A percentile compares a stretch with the other conserved stretches of the same genome.
Conservation (phyloP, 1,140 invertebrate species). For the Pararge aegeria region DNA sequence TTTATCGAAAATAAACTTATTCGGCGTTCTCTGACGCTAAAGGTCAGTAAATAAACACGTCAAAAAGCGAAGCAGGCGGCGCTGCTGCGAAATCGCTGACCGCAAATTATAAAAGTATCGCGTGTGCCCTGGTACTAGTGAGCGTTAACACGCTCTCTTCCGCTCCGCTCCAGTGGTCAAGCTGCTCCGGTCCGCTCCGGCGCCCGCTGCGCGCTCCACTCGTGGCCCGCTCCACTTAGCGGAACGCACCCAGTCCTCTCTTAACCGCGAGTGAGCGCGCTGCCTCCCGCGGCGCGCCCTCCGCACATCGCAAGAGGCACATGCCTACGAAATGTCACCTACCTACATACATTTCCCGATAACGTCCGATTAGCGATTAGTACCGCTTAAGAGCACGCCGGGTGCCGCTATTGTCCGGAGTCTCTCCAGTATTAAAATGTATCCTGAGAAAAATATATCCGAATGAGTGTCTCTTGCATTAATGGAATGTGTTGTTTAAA, state of each 20-base stretch:
- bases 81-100: too few relatives aligned
- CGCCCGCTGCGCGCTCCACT: conserved; percentile 22
- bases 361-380: conserved; percentile 60
- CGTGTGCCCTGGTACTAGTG: too few relatives aligned
- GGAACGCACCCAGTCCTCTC: conserved; percentile 60
- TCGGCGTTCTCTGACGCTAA: too few relatives aligned
- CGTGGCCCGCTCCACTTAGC: conserved; percentile 27
- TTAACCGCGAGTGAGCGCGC: conserved; percentile 72
- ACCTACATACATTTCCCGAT: conserved; percentile 52
- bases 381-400: conserved; percentile 48
- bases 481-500: conserved; percentile 72
- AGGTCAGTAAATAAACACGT: too few relatives aligned
- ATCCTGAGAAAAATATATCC: conserved; percentile 47
- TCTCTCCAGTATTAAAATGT: conserved; percentile 29
- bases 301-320: conserved; percentile 53
- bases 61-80: too few relatives aligned
- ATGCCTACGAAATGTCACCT: conserved; percentile 67
- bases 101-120: too few relatives aligned
- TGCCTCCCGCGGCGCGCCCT: conserved; percentile 67
- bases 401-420: conserved; percentile 39
- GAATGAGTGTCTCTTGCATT: conserved; percentile 43
- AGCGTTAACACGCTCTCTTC: conserved; percentile 18
- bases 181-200: conserved; percentile 24
- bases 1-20: too few relatives aligned
- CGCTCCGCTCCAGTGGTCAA: conserved; percentile 39